Conservation (phyloP, 2,113 vertebrate species). For the Riparia riparia region DNA sequence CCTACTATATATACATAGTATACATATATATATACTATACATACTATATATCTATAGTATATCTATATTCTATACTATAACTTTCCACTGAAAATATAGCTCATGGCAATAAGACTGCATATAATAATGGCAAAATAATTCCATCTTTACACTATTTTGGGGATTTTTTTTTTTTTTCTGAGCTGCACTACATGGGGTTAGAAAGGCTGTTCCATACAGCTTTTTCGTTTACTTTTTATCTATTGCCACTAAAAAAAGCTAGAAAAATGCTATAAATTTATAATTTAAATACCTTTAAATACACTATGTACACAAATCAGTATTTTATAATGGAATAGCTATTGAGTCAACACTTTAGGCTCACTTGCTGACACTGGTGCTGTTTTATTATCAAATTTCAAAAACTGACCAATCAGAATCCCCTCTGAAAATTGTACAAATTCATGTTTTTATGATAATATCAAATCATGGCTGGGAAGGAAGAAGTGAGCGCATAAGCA, state of each 20-base stretch:
- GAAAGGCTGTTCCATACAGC: neutral
- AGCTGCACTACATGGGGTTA: neutral
- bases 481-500: conserved; percentile 76
- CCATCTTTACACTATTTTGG: neutral
- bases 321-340: neutral
- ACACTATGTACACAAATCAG: neutral
- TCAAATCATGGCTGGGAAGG: conserved; percentile 79
- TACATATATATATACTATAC: too few relatives aligned
- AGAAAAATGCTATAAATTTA: neutral
- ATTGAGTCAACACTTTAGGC: neutral
- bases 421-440: conserved; percentile 83
- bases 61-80: too few relatives aligned
- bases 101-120: neutral
- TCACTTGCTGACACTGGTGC: neutral
- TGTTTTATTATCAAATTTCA: neutral
- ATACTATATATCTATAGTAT: too few relatives aligned
- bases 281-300: neutral
- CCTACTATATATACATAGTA: too few relatives aligned
- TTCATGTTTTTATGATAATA: conserved; percentile 70
- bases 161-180: neutral
- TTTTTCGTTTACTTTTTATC: neutral
- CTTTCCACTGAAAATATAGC: neutral
- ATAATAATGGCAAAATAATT: neutral
- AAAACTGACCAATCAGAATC: conserved; percentile 89
- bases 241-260: neutral